Conservation (phyloP, 2,113 vertebrate species). For the Felis catus region DNA sequence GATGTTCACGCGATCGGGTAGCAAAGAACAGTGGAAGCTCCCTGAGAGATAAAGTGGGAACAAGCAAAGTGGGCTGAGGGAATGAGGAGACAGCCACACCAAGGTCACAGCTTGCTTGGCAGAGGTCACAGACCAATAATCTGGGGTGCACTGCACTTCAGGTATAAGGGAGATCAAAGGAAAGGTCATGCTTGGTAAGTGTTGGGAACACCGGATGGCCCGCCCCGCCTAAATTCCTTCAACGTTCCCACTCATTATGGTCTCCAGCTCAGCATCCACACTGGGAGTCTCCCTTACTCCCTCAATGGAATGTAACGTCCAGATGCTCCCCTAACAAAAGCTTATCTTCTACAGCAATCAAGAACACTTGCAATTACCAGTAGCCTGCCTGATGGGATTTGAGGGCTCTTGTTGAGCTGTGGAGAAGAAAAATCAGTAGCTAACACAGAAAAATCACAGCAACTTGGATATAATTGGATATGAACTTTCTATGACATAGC, state of each 20-base stretch:
- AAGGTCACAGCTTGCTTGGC: neutral
- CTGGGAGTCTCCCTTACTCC: neutral
- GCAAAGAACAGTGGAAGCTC: neutral
- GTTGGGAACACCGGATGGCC: neutral
- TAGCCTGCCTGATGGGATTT: conserved; percentile 43
- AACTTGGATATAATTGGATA: conserved; percentile 47
- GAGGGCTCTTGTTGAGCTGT: conserved; percentile 54
- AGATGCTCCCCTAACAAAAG: conserved; percentile 41
- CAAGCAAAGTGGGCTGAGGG: neutral
- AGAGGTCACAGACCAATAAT: neutral
- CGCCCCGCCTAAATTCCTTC: neutral
- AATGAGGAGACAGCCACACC: neutral
- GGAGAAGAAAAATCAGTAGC: conserved; percentile 74
- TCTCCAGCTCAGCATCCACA: neutral
- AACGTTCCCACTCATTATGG: neutral
- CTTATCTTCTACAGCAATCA: conserved; percentile 60
- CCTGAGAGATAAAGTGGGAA: neutral
- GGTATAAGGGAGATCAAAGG: neutral
- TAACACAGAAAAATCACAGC: conserved; percentile 48
- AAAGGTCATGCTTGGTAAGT: neutral
- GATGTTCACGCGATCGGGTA: neutral
- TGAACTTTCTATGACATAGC: conserved; percentile 63
- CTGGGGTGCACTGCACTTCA: neutral
- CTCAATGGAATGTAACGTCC: neutral
- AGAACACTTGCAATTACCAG: conserved; percentile 64